Conservation (phyloP, 2,888 invertebrate species). For the Rhamnusium bicolor region DNA sequence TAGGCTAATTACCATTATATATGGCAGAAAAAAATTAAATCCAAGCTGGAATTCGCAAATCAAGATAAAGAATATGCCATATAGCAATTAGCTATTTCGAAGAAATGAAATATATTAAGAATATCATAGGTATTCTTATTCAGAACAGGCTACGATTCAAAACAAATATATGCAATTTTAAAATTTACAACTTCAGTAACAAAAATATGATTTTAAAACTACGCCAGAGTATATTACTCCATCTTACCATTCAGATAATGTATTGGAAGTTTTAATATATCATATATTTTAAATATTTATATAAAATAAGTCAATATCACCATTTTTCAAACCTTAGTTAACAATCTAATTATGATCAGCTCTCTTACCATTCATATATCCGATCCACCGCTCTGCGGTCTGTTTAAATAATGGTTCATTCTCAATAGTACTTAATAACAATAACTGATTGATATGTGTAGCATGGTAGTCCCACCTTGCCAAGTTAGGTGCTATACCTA, state of each 20-base stretch:
- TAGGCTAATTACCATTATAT: no score
- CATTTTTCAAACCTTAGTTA: not conserved
- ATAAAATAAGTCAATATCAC: conserved; percentile 14
- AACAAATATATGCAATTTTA: no score
- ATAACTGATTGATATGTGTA: conserved; percentile 96
- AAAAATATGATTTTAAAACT: no score
- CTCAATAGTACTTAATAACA: conserved; percentile 90
- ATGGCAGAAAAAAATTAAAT: no score
- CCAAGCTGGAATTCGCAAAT: no score
- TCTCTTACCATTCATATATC: conserved; percentile 95
- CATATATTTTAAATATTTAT: not conserved
- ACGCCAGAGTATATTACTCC: no score
- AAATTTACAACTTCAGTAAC: no score
- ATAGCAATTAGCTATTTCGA: no score
- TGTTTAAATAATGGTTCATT: conserved; percentile 85
- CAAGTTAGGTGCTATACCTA: conserved; percentile 92
- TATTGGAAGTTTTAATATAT: not conserved
- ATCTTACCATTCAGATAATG: not conserved
- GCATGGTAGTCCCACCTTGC: conserved; percentile 99
- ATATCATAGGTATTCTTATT: no score
- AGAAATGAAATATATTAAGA: no score
- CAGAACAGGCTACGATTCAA: no score
- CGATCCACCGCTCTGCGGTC: conserved; percentile 94
- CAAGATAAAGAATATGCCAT: no score
- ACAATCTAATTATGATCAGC: conserved; percentile 90